Conservation (phyloP, 2,113 vertebrate species). For the Carassius carassius region DNA sequence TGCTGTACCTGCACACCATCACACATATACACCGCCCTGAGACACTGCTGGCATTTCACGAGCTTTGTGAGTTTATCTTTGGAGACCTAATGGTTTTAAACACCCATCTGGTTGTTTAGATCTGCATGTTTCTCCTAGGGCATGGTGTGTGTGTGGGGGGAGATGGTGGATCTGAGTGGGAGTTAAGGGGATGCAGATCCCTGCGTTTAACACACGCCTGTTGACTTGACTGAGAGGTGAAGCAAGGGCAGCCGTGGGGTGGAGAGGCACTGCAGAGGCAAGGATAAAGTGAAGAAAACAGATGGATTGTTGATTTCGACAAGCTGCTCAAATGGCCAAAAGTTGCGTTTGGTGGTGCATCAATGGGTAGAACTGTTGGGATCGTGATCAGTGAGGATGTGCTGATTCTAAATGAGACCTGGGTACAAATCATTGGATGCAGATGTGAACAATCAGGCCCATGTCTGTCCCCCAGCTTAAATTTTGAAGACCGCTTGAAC, state of each 20-base stretch:
- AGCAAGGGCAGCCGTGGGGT: constrained; percentile 29
- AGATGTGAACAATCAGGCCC: constrained; percentile 6
- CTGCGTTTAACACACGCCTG: constrained; percentile 62
- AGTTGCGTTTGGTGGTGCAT: neutral
- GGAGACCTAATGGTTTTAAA: constrained; percentile 74
- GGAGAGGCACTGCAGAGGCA: neutral
- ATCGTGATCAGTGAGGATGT: neutral
- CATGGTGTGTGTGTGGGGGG: constrained; percentile 44
- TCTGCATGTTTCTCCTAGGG: constrained; percentile 59
- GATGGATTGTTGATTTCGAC: neutral
- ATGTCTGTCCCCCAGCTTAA: neutral
- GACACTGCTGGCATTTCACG: constrained; percentile 64
- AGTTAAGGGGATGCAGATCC: constrained; percentile 48
- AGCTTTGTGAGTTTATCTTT: constrained; percentile 69
- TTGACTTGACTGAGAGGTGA: constrained; percentile 58
- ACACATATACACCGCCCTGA: constrained; percentile 61
- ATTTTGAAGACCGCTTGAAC: neutral
- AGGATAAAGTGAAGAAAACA: neutral
- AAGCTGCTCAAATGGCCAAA: neutral
- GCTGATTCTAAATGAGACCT: constrained; percentile 14
- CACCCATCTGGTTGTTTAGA: constrained; percentile 73
- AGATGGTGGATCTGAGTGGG: constrained; percentile 33
- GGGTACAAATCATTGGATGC: constrained; percentile 21
- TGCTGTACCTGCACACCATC: constrained; percentile 76
- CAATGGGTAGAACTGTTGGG: neutral